Conservation (phyloP, 2,797 vertebrate genomes). For the Gymnopithys bicolor region DNA sequence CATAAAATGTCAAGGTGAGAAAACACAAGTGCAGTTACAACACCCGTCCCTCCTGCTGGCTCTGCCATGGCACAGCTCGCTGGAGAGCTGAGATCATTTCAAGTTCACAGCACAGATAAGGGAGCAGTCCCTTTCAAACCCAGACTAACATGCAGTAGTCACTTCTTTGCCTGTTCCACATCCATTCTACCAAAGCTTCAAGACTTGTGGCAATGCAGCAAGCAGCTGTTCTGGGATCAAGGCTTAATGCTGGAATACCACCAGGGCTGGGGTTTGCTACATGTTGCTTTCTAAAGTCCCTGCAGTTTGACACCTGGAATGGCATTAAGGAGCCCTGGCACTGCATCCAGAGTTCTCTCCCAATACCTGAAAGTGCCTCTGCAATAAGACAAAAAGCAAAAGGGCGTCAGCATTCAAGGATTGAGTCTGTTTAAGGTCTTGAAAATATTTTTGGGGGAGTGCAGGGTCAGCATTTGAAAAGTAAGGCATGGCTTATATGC, state of each 20-base stretch:
- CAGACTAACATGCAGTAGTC: not conserved
- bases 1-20: not conserved
- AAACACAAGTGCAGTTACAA: not conserved
- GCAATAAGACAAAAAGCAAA: not conserved
- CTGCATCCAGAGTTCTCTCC: not conserved
- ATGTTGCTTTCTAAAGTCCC: conserved; percentile 2
- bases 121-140: not conserved
- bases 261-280: not conserved
- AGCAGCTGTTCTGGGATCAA: not conserved
- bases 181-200: not conserved
- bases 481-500: not conserved
- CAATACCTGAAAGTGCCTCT: not conserved
- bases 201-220: not conserved
- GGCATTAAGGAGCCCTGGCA: not conserved
- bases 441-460: not conserved
- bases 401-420: not conserved
- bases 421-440: not conserved
- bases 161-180: not conserved
- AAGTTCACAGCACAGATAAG: not conserved
- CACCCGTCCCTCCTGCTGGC: not conserved
- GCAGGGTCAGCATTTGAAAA: not conserved
- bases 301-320: conserved; percentile 24
- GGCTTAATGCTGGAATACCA: conserved; percentile 1
- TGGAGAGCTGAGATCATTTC: not conserved
- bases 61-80: not conserved